These are phyloP conservation scores for Odontesthes bonariensis DNA, from an alignment of 2,113 vertebrate species.

Conservation along the genomic window DNA sequence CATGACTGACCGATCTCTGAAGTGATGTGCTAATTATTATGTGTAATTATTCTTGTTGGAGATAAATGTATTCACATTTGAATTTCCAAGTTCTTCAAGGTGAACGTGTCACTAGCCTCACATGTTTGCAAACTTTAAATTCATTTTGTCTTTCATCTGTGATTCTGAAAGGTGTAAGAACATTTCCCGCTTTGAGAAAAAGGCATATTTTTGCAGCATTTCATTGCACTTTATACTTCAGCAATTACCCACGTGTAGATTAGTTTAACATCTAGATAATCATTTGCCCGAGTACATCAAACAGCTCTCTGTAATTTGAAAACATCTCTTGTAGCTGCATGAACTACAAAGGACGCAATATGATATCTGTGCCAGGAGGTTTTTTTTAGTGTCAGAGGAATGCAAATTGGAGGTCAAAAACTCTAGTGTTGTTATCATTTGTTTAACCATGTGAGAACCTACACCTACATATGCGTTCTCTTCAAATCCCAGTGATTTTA, in stretches of 20 bases:
- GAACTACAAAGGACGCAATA: background rate
- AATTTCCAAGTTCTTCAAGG: background rate
- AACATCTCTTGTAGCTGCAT: background rate
- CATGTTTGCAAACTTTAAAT: background rate
- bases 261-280: slow-evolving; percentile 3
- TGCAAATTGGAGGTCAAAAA: background rate
- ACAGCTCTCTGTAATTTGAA: background rate
- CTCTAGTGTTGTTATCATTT: background rate
- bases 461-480: background rate
- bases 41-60: background rate
- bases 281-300: background rate
- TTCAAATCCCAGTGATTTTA: slow-evolving; percentile 2
- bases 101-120: background rate
- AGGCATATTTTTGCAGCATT: too few species aligned
- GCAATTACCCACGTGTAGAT: background rate
- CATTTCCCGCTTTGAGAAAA: background rate
- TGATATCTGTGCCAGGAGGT: background rate
- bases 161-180: too few species aligned
- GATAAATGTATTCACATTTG: background rate
- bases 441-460: background rate
- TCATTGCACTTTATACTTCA: background rate
- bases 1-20: background rate
- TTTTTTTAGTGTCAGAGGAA: background rate
- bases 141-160: background rate
- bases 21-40: background rate